Base-by-base conservation (phyloP, 2,113 vertebrate species). In the Emydocephalus ijimae region DNA sequence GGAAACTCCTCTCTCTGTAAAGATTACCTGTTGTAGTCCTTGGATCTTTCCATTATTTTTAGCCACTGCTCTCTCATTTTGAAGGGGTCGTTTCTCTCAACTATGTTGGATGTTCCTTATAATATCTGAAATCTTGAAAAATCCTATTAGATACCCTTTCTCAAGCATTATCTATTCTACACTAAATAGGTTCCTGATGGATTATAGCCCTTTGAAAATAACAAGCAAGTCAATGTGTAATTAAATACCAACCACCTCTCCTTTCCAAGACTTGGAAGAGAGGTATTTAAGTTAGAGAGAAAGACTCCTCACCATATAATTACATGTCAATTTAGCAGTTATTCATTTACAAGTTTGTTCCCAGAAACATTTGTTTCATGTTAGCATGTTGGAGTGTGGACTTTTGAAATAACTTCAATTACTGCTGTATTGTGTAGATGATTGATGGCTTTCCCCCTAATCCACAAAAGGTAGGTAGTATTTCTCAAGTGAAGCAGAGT, bases 271-370 rank as follows among this genome's bases (percentile, higher is more conserved):
- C 24, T 54, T 87, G 85, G 10, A 59, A 74, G 69, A 57, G 59
- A 88, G 26, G n/a, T 50, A 23, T 56, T 89, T 26, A 5, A 85
- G n/a, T 88, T 88, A 50, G 90, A 14, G 8, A 89, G 48, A 90
- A 88, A 61, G 91, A 85, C 34, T 39, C 21, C 34, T 21, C 50
- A 74, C 87, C 55, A 64, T 93, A 88, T 50, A 88, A 55, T 54
- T 50, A 74, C 24, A 45, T 1, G 85, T 87, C 45, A 0, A 26
- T 39, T 29, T 52, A 4, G 9, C 39, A 29, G 91, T 89, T 87
- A 59, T 61, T 94, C 59, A 89, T 89, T 61, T 91, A 64, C 61
- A 85, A 45, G 23, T 61, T 88, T 87, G 26, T 64, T 34, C 69
- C 21, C 3, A 12, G 11, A 43, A 20, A 69, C 12, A 20, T 74